Conservation (phyloP, 2,113 vertebrate species). For the Tachysurus fulvidraco region DNA sequence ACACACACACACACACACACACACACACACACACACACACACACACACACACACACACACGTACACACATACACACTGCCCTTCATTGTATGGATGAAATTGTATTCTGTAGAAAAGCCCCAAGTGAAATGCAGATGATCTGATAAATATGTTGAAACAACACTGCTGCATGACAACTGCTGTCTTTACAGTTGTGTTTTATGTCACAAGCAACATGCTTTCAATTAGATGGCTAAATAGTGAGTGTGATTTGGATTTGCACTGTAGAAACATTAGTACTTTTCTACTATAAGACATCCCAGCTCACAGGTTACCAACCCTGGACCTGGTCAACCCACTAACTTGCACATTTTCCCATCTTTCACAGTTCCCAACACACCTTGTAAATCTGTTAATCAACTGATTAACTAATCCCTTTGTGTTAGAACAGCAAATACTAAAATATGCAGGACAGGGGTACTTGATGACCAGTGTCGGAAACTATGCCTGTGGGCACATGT, state of each 20-base stretch:
- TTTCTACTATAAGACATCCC: neutral
- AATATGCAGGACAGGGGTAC: neutral
- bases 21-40: neutral
- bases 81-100: too few species aligned
- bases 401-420: neutral
- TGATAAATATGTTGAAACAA: neutral
- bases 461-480: neutral
- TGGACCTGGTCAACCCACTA: neutral
- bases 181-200: neutral
- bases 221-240: conserved; percentile 6
- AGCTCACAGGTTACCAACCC: neutral
- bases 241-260: neutral
- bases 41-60: neutral
- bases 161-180: neutral
- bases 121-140: neutral
- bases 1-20: neutral
- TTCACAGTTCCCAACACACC: neutral
- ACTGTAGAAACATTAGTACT: neutral
- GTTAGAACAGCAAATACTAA: neutral
- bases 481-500: neutral
- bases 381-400: neutral
- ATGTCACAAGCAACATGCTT: neutral
- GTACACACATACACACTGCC: neutral
- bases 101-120: neutral
- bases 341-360: neutral